Evolutionary conservation across 2,113 vertebrate genomes (phyloP).

Genomic region (Cariama cristata): DNA sequence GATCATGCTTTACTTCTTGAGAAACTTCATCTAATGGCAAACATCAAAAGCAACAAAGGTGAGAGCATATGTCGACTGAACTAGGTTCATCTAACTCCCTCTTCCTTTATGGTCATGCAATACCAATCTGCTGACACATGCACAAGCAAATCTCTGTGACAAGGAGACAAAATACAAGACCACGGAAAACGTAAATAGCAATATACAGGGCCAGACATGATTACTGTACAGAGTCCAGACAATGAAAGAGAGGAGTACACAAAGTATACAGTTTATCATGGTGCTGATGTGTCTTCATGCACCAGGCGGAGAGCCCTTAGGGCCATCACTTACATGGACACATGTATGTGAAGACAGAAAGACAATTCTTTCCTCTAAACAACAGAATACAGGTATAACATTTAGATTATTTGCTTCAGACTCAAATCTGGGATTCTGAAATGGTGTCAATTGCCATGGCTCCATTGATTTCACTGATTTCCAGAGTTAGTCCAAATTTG

Average conservation of each 20-base stretch:
- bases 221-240: not conserved
- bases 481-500: not conserved
- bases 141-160: not conserved
- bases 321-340: too few species aligned
- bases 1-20: not conserved
- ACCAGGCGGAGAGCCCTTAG: not conserved
- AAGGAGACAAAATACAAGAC: not conserved
- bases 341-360: not conserved
- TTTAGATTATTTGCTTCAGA: not conserved
- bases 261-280: not conserved
- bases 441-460: not conserved
- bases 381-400: not conserved
- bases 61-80: not conserved
- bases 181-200: not conserved
- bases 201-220: not conserved
- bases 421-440: not conserved
- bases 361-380: not conserved
- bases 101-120: not conserved
- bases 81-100: not conserved
- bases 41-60: not conserved
- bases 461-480: not conserved
- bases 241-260: fast-evolving
- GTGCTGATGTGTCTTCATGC: not conserved
- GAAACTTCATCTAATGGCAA: not conserved
- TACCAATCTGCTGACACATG: not conserved